Conservation (phyloP, 2,888 invertebrate genomes). For the Drosophila niveifrons region DNA sequence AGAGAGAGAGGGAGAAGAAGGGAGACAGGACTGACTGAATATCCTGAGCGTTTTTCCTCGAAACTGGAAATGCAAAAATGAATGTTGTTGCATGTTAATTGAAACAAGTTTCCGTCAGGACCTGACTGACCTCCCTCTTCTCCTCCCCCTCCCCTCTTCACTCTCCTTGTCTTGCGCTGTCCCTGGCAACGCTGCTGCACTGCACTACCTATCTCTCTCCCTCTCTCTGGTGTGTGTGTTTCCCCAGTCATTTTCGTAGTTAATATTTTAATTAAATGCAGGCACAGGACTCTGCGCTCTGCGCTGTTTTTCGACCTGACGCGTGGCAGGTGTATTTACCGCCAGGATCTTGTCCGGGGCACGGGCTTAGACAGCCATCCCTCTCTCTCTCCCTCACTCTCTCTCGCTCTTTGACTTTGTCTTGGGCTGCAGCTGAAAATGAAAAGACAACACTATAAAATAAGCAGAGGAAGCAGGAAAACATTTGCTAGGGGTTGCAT, state of each 20-base stretch:
- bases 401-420: constrained; percentile 14
- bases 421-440: constrained; percentile 70
- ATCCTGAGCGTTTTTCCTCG: constrained; percentile 67
- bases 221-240: constrained; percentile 18
- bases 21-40: constrained; percentile 41
- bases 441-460: constrained; percentile 51
- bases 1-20: not conserved
- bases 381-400: constrained; percentile 16
- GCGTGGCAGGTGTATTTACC: constrained; percentile 85
- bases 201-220: constrained; percentile 4
- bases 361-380: constrained; percentile 70
- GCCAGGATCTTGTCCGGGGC: constrained; percentile 61
- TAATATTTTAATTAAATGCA: constrained; percentile 84
- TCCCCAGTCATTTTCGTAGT: constrained; percentile 70
- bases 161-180: constrained; percentile 27
- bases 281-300: constrained; percentile 51
- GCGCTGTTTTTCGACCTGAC: constrained; percentile 56
- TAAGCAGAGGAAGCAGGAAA: constrained; percentile 20
- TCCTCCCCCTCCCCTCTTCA: not conserved
- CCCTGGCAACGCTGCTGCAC: constrained; percentile 41
- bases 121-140: constrained; percentile 5
- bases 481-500: constrained; percentile 70
- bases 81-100: constrained; percentile 67
- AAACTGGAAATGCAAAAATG: constrained; percentile 77
- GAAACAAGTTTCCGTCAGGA: constrained; percentile 75